Evolutionary conservation across 2,797 vertebrate genomes (phyloP).

Genomic region (Micromesistius poutassou): DNA sequence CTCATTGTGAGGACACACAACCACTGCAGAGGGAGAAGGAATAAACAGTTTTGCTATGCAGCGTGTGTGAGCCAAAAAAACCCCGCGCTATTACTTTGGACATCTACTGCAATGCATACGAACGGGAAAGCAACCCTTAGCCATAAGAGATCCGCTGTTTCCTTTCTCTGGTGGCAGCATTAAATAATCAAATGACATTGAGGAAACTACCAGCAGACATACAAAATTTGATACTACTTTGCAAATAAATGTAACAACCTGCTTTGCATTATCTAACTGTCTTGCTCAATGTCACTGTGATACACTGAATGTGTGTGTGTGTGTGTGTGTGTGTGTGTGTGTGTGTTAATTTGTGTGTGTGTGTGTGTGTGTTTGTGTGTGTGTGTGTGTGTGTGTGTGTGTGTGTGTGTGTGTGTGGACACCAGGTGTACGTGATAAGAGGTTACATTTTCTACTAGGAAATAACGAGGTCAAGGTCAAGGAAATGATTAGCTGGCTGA

Average conservation of each 20-base stretch:
- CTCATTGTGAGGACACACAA: background rate
- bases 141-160: too few relatives aligned
- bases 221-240: background rate
- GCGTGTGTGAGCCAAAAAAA: too few relatives aligned
- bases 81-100: too few relatives aligned
- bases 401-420: background rate
- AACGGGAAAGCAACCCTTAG: too few relatives aligned
- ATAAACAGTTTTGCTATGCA: background rate
- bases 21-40: background rate
- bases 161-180: too few relatives aligned
- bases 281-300: background rate
- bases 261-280: slow-evolving; percentile 16
- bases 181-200: too few relatives aligned
- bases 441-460: slow-evolving; percentile 27
- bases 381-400: background rate
- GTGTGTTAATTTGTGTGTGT: background rate
- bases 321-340: background rate
- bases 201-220: too few relatives aligned
- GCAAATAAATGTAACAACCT: slow-evolving; percentile 13
- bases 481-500: slow-evolving; percentile 14
- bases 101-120: too few relatives aligned
- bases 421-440: slow-evolving; percentile 16
- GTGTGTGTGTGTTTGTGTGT: background rate
- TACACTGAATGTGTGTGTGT: background rate
- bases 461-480: slow-evolving; percentile 47